Conservation (phyloP, 1,140 invertebrate genomes). For the Lepidurus packardi region DNA sequence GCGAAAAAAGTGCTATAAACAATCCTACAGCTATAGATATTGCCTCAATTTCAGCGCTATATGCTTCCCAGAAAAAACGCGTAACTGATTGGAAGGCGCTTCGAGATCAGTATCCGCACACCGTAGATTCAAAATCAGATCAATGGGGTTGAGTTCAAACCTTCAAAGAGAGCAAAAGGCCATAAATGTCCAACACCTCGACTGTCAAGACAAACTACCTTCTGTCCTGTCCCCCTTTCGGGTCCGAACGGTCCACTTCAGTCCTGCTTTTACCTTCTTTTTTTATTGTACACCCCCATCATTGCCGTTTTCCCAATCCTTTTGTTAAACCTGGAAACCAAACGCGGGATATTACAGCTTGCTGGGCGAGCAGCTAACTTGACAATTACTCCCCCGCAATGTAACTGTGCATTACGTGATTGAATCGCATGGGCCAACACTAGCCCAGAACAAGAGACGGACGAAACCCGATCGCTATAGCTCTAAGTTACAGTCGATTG, state of each 20-base stretch:
- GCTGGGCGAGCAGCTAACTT: slow-evolving; percentile 9
- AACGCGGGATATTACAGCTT: background rate
- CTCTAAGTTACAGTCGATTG: slow-evolving; percentile 15
- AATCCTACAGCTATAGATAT: background rate
- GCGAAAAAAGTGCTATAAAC: background rate
- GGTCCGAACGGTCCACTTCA: slow-evolving; percentile 1
- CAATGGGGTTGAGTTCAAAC: background rate
- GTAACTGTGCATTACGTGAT: slow-evolving; percentile 1
- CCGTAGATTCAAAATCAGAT: background rate
- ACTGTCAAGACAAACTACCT: slow-evolving; percentile 13
- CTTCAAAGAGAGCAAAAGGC: background rate
- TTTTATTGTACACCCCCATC: slow-evolving; percentile 11
- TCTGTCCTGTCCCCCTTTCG: background rate
- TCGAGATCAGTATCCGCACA: slow-evolving; percentile 5
- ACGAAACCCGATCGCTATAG: background rate
- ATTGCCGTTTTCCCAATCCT: slow-evolving; percentile 12
- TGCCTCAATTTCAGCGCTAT: background rate
- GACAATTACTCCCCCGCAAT: slow-evolving; percentile 14
- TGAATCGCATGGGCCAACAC: background rate
- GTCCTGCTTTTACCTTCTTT: background rate
- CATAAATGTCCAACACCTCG: slow-evolving; percentile 21
- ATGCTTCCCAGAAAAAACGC: background rate
- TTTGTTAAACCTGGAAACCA: background rate
- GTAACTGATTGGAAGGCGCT: background rate
- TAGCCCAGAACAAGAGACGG: background rate